A percentile compares a stretch with the other conserved stretches of the same genome.
Evolutionary conservation across 2,797 vertebrate genomes (phyloP).

Genomic region (Argentina silus): DNA sequence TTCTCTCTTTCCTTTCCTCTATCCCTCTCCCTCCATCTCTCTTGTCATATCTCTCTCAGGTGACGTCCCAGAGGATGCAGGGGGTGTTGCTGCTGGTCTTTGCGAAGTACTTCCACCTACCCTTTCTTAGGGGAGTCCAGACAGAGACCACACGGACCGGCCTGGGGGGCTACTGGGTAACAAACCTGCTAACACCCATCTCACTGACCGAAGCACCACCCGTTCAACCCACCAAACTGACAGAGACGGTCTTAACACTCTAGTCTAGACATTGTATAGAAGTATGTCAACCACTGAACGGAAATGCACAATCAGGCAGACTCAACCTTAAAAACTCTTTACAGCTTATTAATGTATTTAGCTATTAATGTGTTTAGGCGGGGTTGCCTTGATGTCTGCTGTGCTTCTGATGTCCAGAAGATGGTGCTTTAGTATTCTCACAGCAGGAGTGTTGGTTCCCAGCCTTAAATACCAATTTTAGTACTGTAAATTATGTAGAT

Average conservation of each 20-base stretch:
- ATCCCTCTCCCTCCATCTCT: background rate
- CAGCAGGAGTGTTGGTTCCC: too few species aligned
- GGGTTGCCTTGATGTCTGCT: background rate
- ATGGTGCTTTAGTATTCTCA: background rate
- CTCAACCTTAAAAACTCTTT: background rate
- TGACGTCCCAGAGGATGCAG: slow-evolving; percentile 95
- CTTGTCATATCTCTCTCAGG: slow-evolving; percentile 69
- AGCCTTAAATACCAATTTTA: background rate
- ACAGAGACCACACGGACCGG: slow-evolving; percentile 95
- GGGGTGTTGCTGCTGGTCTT: slow-evolving; percentile 92
- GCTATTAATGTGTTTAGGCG: background rate
- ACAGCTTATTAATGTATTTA: background rate
- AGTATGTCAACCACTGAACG: background rate
- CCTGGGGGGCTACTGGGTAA: slow-evolving; percentile 79
- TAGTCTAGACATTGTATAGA: background rate
- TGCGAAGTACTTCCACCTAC: slow-evolving; percentile 94
- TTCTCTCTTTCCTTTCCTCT: background rate
- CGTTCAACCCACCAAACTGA: background rate
- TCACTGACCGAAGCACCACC: slow-evolving; percentile 25
- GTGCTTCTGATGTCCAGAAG: background rate
- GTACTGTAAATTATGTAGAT: too few species aligned
- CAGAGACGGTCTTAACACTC: background rate
- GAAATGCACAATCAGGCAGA: background rate
- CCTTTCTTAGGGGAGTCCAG: slow-evolving; percentile 92
- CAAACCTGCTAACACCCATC: slow-evolving; percentile 20